phyloP scores from a whole-genome alignment of 2,797 vertebrate genomes.

The Sebastes cheni region DNA sequence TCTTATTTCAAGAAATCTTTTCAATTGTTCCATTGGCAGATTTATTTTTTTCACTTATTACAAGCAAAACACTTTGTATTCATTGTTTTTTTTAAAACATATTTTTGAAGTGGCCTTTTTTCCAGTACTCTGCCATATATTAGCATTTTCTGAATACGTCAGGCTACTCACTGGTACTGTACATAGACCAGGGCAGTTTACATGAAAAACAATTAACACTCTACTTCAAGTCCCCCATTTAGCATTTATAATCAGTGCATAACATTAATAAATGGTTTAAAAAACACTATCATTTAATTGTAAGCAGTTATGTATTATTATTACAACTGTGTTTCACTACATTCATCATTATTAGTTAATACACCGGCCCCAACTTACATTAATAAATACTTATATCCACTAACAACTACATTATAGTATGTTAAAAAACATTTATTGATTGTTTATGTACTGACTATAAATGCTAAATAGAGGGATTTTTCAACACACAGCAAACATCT shows the following conservation, averaged over 20 bases:
- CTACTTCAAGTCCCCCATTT: neutral
- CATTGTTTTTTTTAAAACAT: too few relatives aligned
- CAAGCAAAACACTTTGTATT: too few relatives aligned
- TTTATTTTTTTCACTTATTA: too few relatives aligned
- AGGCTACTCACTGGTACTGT: too few relatives aligned
- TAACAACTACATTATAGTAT: neutral
- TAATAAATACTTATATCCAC: neutral
- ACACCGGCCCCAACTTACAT: neutral
- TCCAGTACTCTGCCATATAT: neutral
- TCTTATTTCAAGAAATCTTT: too few relatives aligned
- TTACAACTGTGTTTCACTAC: neutral
- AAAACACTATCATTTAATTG: too few relatives aligned
- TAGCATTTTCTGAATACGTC: neutral
- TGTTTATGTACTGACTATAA: neutral
- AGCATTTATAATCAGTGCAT: neutral
- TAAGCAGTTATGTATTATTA: neutral
- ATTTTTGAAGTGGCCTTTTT: too few relatives aligned
- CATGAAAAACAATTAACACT: too few relatives aligned
- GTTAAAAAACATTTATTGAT: neutral
- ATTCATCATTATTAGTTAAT: neutral
- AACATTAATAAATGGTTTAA: too few relatives aligned
- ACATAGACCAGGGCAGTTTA: rapidly evolving
- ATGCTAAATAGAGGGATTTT: too few relatives aligned
- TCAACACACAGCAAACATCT: neutral
- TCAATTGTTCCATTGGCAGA: too few relatives aligned